phyloP scores from a whole-genome alignment of 2,888 invertebrate species.

The Griposia aprilina region DNA sequence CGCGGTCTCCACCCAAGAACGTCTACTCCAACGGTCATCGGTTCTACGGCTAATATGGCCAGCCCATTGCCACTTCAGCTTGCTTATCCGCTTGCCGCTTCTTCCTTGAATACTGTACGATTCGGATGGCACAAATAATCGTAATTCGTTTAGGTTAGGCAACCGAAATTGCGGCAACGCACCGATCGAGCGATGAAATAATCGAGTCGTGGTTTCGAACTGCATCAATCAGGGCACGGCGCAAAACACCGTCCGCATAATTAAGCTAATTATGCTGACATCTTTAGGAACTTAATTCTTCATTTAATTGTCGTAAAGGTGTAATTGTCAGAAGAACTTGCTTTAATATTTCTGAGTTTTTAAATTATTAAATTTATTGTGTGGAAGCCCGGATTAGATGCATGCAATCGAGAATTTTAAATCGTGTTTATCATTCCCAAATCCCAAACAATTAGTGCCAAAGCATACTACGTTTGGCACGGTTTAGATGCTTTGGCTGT shows the following conservation, averaged over 20 bases:
- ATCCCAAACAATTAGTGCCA: conserved; percentile 42
- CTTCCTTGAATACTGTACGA: conserved; percentile 29
- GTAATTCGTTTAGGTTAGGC: conserved; percentile 69
- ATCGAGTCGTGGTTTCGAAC: conserved; percentile 60
- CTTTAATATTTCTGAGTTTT: neutral
- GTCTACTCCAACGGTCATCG: neutral
- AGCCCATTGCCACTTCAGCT: neutral
- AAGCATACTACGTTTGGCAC: conserved; percentile 43
- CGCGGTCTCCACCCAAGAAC: neutral
- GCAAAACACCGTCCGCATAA: conserved; percentile 60
- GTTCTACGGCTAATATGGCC: neutral
- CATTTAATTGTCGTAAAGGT: neutral
- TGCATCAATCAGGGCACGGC: conserved; percentile 49
- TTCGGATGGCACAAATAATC: conserved; percentile 72
- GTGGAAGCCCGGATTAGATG: neutral
- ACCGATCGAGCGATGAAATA: conserved; percentile 68
- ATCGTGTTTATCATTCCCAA: conserved; percentile 23
- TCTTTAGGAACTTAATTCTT: conserved; percentile 29
- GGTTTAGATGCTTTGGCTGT: neutral
- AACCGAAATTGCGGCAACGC: conserved; percentile 68
- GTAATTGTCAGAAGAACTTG: neutral
- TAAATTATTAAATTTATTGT: neutral
- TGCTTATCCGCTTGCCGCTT: conserved; percentile 34
- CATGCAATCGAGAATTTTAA: conserved; percentile 24
- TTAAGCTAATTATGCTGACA: conserved; percentile 32